Conservation (phyloP, 2,888 invertebrate genomes). For the Anagyrus pseudococci region DNA sequence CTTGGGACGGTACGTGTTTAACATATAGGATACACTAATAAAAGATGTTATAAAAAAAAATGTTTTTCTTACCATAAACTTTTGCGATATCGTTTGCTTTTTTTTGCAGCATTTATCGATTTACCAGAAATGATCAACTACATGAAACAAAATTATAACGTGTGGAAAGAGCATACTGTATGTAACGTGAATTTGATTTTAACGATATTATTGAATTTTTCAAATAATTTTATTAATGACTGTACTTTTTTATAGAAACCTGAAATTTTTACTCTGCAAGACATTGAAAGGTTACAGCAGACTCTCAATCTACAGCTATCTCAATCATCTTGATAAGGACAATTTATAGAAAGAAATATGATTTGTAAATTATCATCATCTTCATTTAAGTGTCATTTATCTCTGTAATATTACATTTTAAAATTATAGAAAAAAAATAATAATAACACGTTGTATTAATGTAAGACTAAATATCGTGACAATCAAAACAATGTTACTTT, state of each 20-base stretch:
- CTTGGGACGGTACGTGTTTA: constrained; percentile 84
- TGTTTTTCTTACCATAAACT: neutral
- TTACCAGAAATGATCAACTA: constrained; percentile 88
- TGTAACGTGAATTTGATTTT: constrained; percentile 25
- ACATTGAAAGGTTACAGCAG: constrained; percentile 67
- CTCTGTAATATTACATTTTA: neutral
- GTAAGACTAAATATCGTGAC: too few species aligned
- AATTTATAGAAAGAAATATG: constrained; percentile 2
- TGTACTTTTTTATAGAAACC: constrained; percentile 62
- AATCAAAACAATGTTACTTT: too few species aligned
- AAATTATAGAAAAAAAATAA: too few species aligned
- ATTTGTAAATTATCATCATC: constrained; percentile 6
- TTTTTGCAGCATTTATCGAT: constrained; percentile 76
- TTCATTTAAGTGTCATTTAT: neutral
- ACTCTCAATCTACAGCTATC: constrained; percentile 47
- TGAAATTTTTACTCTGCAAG: constrained; percentile 75
- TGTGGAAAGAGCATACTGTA: constrained; percentile 86
- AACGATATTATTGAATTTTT: too few species aligned
- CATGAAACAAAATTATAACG: constrained; percentile 85
- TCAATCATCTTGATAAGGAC: constrained; percentile 17
- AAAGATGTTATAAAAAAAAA: neutral
- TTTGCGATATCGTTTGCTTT: neutral
- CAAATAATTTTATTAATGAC: too few species aligned
- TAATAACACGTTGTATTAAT: too few species aligned
- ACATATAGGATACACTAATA: neutral